Evolutionary conservation across 2,888 invertebrate species (phyloP).

Genomic region (Drosophila mettleri): DNA sequence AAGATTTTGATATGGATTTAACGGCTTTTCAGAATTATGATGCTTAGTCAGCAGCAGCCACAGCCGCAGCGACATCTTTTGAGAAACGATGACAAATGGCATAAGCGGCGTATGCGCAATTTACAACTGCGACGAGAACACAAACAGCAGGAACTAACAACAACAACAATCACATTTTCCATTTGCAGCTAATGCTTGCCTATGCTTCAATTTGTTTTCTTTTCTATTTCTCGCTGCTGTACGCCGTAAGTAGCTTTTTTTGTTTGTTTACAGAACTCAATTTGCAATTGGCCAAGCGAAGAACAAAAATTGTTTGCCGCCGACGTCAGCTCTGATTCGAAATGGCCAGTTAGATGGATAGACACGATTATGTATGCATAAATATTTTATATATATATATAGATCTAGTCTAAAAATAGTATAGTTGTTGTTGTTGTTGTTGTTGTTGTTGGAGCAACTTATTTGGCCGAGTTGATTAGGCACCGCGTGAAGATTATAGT

Average conservation of each 20-base stretch:
- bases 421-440: conserved; percentile 1
- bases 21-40: conserved; percentile 67
- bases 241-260: conserved; percentile 27
- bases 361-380: conserved; percentile 5
- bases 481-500: conserved; percentile 57
- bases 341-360: conserved; percentile 25
- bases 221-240: conserved; percentile 3
- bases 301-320: conserved; percentile 17
- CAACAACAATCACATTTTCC: conserved; percentile 22
- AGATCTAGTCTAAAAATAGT: background rate
- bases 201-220: conserved; percentile 16
- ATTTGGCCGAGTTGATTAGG: conserved; percentile 40
- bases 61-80: conserved; percentile 23
- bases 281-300: conserved; percentile 47
- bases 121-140: conserved; percentile 19
- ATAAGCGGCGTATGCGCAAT: conserved; percentile 51
- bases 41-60: conserved; percentile 66
- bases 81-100: conserved; percentile 56
- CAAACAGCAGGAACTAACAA: background rate
- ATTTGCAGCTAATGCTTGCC: conserved; percentile 6
- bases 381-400: background rate
- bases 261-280: conserved; percentile 44
- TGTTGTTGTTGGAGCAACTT: conserved; percentile 27
- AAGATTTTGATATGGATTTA: conserved; percentile 76
- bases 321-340: conserved; percentile 27